These are phyloP conservation scores for Parotocinclus haroldoi DNA, from an alignment of 2,797 vertebrate genomes.

Conservation along the genomic window DNA sequence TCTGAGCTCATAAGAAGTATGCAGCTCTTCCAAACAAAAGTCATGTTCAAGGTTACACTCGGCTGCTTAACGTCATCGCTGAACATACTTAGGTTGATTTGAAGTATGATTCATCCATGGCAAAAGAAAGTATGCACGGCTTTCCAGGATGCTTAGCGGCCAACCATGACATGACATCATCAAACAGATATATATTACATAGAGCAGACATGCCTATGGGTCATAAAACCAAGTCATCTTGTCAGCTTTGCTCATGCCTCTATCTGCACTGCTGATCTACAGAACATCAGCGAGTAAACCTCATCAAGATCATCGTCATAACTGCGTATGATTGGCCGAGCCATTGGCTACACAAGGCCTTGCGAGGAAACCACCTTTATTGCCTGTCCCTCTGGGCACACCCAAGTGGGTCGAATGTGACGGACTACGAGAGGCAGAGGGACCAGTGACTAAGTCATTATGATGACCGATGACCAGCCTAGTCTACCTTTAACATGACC, in stretches of 20 bases:
- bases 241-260: constrained; percentile 16
- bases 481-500: constrained; percentile 62
- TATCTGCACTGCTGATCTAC: constrained; percentile 6
- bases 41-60: no score
- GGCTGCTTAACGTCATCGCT: no score
- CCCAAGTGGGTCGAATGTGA: constrained; percentile 49
- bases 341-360: constrained; percentile 22
- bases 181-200: constrained; percentile 22
- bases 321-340: constrained; percentile 19
- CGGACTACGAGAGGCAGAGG: constrained; percentile 25
- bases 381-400: constrained; percentile 55
- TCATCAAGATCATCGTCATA: constrained; percentile 24
- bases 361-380: neutral
- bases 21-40: no score
- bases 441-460: constrained; percentile 32
- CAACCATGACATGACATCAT: constrained; percentile 13
- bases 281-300: constrained; percentile 7
- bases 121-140: neutral
- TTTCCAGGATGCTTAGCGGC: neutral
- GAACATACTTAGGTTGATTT: neutral
- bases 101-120: constrained; percentile 4
- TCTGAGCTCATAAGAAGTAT: no score
- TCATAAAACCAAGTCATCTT: constrained; percentile 17
- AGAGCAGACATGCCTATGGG: constrained; percentile 32
- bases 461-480: constrained; percentile 37